phyloP scores from a whole-genome alignment of 1,140 invertebrate genomes.

The Drosophila eugracilis region DNA sequence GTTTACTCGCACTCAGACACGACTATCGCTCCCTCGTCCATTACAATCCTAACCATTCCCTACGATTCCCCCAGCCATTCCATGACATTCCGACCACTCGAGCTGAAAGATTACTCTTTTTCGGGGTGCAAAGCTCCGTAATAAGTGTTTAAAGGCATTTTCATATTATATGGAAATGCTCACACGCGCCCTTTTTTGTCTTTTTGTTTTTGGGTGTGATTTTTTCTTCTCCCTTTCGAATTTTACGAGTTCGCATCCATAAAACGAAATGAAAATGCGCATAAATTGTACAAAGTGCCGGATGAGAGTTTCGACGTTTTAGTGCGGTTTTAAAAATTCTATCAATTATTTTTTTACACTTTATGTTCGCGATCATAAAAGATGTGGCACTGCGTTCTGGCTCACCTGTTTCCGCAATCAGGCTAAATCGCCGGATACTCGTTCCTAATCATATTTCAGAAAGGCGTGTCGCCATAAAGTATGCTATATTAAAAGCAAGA shows the following conservation, averaged over 20 bases:
- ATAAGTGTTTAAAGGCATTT: conserved; percentile 81
- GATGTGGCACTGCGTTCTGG: conserved; percentile 16
- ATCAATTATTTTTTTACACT: conserved; percentile 77
- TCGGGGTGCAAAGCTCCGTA: conserved; percentile 65
- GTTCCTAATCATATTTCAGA: conserved; percentile 32
- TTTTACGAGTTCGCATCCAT: conserved; percentile 77
- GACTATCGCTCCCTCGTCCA: conserved; percentile 46
- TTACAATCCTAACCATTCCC: neutral
- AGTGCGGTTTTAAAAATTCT: conserved; percentile 75
- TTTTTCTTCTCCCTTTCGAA: conserved; percentile 63
- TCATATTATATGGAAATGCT: conserved; percentile 79
- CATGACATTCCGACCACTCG: conserved; percentile 2
- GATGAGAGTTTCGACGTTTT: conserved; percentile 43
- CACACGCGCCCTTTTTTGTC: conserved; percentile 22
- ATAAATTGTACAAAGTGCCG: conserved; percentile 66
- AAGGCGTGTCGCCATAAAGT: conserved; percentile 42
- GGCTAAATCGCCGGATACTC: conserved; percentile 10
- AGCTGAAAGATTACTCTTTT: conserved; percentile 66
- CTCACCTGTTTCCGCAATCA: conserved; percentile 38
- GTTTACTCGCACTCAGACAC: conserved; percentile 57
- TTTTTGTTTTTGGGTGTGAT: neutral
- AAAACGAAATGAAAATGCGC: conserved; percentile 79
- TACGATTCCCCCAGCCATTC: neutral
- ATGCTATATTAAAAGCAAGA: conserved; percentile 43
- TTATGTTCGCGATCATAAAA: conserved; percentile 64